phyloP scores from a whole-genome alignment of 2,888 invertebrate species.

The Tanaodytes sp. region DNA sequence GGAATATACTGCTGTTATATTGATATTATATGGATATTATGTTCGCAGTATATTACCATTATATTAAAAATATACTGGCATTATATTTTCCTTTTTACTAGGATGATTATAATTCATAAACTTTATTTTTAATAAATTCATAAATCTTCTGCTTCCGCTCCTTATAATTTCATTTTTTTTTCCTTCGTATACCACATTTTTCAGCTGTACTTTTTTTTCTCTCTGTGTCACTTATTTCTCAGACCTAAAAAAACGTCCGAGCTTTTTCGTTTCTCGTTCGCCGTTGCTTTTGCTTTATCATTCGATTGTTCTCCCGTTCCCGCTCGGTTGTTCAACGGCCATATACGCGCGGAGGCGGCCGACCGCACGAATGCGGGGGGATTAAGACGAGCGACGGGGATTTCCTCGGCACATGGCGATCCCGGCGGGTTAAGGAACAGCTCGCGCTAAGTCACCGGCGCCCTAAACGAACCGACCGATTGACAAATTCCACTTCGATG shows the following conservation, averaged over 20 bases:
- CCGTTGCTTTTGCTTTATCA: constrained; percentile 40
- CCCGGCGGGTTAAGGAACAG: constrained; percentile 51
- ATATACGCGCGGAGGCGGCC: constrained; percentile 27
- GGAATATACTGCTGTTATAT: too few species aligned
- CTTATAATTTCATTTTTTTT: too few species aligned
- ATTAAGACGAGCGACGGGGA: constrained; percentile 62
- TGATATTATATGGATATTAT: too few species aligned
- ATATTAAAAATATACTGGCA: too few species aligned
- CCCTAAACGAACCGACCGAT: constrained; percentile 56
- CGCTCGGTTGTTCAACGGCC: constrained; percentile 30
- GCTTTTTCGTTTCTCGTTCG: constrained; percentile 25
- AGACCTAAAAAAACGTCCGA: constrained; percentile 13
- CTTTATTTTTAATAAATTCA: too few species aligned
- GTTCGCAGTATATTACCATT: too few species aligned
- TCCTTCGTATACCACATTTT: too few species aligned
- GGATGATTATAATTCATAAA: too few species aligned
- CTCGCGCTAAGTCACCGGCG: constrained; percentile 41
- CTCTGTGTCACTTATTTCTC: constrained; percentile 26
- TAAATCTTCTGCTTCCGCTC: too few species aligned
- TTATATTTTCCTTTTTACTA: too few species aligned
- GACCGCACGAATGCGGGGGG: constrained; percentile 62
- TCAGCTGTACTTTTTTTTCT: too few species aligned
- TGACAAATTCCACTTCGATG: constrained; percentile 64
- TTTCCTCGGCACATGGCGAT: constrained; percentile 54
- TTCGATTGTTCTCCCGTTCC: constrained; percentile 49